A percentile compares a stretch with the other conserved stretches of the same genome.
Conservation (phyloP, 2,113 vertebrate genomes). For the Spermophilus dauricus region DNA sequence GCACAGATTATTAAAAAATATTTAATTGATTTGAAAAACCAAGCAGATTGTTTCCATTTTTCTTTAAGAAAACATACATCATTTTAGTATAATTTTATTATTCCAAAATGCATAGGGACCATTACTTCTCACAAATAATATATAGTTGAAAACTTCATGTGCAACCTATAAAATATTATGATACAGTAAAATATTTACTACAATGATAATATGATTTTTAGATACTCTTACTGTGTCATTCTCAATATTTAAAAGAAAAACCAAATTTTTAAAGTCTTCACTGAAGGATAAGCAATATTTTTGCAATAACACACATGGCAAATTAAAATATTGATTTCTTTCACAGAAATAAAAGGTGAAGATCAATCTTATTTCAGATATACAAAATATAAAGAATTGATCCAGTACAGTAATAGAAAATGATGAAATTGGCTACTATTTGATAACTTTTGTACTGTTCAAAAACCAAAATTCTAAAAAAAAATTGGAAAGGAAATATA, state of each 20-base stretch:
- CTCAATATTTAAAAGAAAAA: background rate
- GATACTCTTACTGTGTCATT: background rate
- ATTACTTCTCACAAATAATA: background rate
- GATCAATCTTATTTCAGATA: constrained; percentile 19
- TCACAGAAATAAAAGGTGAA: constrained; percentile 53
- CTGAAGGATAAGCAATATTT: background rate
- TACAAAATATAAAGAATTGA: background rate
- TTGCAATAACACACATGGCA: background rate
- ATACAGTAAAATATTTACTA: background rate
- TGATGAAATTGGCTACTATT: background rate
- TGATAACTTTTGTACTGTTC: background rate
- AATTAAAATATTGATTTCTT: background rate
- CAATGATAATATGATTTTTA: background rate
- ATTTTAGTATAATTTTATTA: constrained; percentile 39
- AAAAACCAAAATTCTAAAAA: constrained; percentile 56
- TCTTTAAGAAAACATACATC: background rate
- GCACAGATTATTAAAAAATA: background rate
- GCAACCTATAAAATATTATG: background rate
- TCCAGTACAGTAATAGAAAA: background rate
- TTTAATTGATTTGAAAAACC: background rate
- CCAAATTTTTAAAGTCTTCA: background rate
- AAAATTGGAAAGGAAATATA: background rate
- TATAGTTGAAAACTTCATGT: background rate
- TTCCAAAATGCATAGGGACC: background rate
- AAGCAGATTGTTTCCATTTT: background rate